A percentile compares a stretch with the other conserved stretches of the same genome.
These are phyloP conservation scores for Cepphus grylle DNA, from an alignment of 2,113 vertebrate species.

Conservation along the genomic window DNA sequence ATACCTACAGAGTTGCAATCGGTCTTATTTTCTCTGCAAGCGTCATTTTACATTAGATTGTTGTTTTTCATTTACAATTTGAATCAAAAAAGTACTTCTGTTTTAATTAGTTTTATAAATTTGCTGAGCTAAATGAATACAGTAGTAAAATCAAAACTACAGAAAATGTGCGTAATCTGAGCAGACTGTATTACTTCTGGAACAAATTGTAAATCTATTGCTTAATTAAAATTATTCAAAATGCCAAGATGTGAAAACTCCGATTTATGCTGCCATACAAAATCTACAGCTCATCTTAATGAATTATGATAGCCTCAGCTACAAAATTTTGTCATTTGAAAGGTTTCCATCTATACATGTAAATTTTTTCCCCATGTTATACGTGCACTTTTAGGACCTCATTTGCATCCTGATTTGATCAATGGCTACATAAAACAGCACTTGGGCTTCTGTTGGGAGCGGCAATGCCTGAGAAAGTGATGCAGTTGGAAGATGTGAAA, in stretches of 20 bases:
- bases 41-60: background rate
- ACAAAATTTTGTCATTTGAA: background rate
- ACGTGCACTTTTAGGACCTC: background rate
- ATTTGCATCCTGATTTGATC: background rate
- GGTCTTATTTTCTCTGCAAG: background rate
- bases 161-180: slow-evolving; percentile 29
- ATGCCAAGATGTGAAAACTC: slow-evolving; percentile 15
- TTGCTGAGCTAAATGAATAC: slow-evolving; percentile 52
- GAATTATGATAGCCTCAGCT: background rate
- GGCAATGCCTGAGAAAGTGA: background rate
- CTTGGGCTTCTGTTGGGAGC: background rate
- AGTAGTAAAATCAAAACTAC: slow-evolving; percentile 31
- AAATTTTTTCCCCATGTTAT: background rate
- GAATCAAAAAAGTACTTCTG: slow-evolving; percentile 30
- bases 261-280: background rate
- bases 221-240: slow-evolving; percentile 52
- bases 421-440: background rate
- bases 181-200: slow-evolving; percentile 9
- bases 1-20: background rate
- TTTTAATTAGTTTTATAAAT: slow-evolving; percentile 61
- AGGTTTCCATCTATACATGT: background rate
- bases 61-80: background rate
- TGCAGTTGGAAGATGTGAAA: accelerated
- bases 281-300: background rate
- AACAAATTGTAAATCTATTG: slow-evolving; percentile 47